Conservation (phyloP, 2,888 invertebrate genomes). For the Monochamus alternatus region DNA sequence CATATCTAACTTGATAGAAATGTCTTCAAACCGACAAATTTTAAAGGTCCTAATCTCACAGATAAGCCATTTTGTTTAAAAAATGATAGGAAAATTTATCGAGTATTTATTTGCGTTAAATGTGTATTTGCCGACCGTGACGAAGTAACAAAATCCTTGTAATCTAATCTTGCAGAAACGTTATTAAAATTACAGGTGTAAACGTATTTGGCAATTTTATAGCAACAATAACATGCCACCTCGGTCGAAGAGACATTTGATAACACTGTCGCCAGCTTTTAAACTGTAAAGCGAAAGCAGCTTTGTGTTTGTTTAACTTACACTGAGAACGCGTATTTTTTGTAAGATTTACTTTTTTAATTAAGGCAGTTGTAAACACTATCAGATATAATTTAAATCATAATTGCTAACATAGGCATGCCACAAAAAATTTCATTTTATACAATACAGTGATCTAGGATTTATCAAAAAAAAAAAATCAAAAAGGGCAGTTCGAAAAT, state of each 20-base stretch:
- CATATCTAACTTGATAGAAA: background rate
- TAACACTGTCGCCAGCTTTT: slow-evolving; percentile 52
- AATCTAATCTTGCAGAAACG: slow-evolving; percentile 35
- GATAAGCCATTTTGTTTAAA: slow-evolving; percentile 26
- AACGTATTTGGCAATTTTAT: slow-evolving; percentile 30
- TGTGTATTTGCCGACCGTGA: slow-evolving; percentile 20
- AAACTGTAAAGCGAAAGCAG: slow-evolving; percentile 36
- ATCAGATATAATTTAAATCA: too few relatives aligned
- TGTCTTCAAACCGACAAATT: background rate
- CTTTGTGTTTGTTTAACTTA: too few relatives aligned
- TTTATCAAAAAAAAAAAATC: too few relatives aligned
- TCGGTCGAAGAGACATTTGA: slow-evolving; percentile 50
- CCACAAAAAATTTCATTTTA: too few relatives aligned
- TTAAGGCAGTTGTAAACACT: too few relatives aligned
- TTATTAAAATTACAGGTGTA: slow-evolving; percentile 35
- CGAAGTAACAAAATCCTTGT: slow-evolving; percentile 33
- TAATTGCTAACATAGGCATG: too few relatives aligned
- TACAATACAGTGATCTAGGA: too few relatives aligned
- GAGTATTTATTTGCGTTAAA: slow-evolving; percentile 29
- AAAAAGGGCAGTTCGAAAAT: too few relatives aligned
- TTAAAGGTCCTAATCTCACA: background rate
- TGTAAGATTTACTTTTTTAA: too few relatives aligned
- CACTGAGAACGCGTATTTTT: too few relatives aligned
- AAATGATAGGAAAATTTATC: slow-evolving; percentile 18
- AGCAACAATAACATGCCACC: slow-evolving; percentile 45